Evolutionary conservation across 2,888 invertebrate species (phyloP).

Genomic region (Invenusta paracnida): DNA sequence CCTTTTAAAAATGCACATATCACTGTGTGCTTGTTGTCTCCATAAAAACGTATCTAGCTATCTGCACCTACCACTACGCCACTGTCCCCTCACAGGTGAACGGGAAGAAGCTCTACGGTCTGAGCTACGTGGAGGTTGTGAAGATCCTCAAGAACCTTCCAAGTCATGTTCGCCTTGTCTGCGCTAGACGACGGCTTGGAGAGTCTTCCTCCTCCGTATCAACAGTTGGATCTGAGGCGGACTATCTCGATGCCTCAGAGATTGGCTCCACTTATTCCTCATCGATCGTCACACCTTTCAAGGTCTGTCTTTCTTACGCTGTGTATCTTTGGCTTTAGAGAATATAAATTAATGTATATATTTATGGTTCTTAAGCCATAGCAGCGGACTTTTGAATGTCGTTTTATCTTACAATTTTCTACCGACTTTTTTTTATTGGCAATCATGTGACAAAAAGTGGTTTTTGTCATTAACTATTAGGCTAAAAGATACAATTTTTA

Average conservation of each 20-base stretch:
- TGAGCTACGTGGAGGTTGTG: constrained; percentile 90
- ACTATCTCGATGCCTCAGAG: not conserved
- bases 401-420: too few species aligned
- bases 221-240: not conserved
- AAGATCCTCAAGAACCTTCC: constrained; percentile 85
- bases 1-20: too few species aligned
- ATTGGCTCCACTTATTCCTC: not conserved
- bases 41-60: too few species aligned
- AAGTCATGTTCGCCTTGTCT: constrained; percentile 82
- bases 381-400: too few species aligned
- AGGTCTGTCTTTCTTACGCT: not conserved
- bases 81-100: constrained; percentile 69
- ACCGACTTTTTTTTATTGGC: too few species aligned
- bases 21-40: too few species aligned
- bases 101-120: constrained; percentile 78
- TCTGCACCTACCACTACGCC: not conserved
- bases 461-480: too few species aligned
- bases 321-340: too few species aligned
- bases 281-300: not conserved
- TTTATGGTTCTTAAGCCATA: too few species aligned
- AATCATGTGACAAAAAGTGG: too few species aligned
- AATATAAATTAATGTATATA: too few species aligned
- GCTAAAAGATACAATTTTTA: too few species aligned
- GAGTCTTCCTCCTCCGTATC: not conserved
- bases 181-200: constrained; percentile 65